Conservation (phyloP, 2,888 invertebrate genomes). For the Chouioia cunea region DNA sequence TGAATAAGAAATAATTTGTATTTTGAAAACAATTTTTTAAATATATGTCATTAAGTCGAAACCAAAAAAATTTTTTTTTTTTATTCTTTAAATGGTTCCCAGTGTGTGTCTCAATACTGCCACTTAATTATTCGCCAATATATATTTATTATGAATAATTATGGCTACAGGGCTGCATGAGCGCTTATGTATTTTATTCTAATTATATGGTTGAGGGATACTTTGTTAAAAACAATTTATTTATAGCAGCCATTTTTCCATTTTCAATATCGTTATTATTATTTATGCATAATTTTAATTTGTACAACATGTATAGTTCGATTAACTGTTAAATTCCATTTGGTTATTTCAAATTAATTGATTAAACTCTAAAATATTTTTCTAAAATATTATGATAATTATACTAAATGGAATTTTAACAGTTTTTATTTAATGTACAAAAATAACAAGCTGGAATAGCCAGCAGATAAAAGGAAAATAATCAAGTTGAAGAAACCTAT, state of each 20-base stretch:
- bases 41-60: conserved; percentile 8
- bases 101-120: conserved; percentile 45
- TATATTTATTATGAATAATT: conserved; percentile 11
- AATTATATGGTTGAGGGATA: neutral
- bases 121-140: conserved; percentile 20
- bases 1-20: conserved; percentile 30
- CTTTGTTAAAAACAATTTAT: conserved; percentile 35
- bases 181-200: too few species aligned
- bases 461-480: conserved; percentile 41
- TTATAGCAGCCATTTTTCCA: conserved; percentile 35
- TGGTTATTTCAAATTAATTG: conserved; percentile 14
- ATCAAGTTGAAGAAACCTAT: conserved; percentile 28
- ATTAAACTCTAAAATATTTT: conserved; percentile 26
- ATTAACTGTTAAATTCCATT: conserved; percentile 32
- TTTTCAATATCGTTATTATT: conserved; percentile 33
- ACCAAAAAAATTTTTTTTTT: neutral
- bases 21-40: neutral
- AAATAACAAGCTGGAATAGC: conserved; percentile 39
- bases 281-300: conserved; percentile 39
- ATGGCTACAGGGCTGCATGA: conserved; percentile 20
- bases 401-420: conserved; percentile 39
- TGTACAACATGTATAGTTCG: conserved; percentile 37
- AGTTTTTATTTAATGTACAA: conserved; percentile 44
- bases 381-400: conserved; percentile 16
- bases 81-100: conserved; percentile 44